Percentiles rank a stretch among this genome's conserved stretches.
Conservation (phyloP, 2,888 invertebrate species). For the Masnerella sp. region DNA sequence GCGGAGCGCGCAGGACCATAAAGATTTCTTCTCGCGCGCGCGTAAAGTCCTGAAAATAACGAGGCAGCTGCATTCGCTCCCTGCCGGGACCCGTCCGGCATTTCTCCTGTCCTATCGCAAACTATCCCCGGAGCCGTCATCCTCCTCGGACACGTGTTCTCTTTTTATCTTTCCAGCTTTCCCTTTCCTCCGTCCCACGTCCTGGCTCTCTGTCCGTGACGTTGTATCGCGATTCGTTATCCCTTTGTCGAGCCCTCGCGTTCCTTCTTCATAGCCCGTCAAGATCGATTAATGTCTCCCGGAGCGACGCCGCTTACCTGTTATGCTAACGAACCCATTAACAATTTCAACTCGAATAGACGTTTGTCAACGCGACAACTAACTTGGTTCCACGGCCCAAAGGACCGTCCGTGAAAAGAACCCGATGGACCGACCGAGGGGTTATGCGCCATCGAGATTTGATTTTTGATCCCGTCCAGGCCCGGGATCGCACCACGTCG, state of each 20-base stretch:
- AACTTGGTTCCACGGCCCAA: conserved; percentile 52
- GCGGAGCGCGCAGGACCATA: conserved; percentile 54
- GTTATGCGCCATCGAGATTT: conserved; percentile 35
- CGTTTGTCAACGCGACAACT: conserved; percentile 62
- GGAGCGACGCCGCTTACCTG: conserved; percentile 61
- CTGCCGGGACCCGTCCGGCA: conserved; percentile 63
- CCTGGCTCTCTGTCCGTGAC: conserved; percentile 47
- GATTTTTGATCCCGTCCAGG: conserved; percentile 34
- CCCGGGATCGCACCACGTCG: conserved; percentile 6
- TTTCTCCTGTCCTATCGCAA: conserved; percentile 53
- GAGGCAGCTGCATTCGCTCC: conserved; percentile 71
- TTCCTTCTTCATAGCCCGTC: conserved; percentile 61
- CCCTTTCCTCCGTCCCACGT: conserved; percentile 52
- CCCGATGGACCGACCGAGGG: not conserved
- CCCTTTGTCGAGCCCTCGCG: conserved; percentile 54
- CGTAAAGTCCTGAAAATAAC: conserved; percentile 73
- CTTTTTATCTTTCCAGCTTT: conserved; percentile 47
- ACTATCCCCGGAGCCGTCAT: conserved; percentile 52
- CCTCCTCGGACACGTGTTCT: conserved; percentile 51
- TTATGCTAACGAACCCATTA: conserved; percentile 63
- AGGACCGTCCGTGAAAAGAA: conserved; percentile 18
- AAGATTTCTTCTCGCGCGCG: conserved; percentile 53
- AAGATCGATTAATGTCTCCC: conserved; percentile 61
- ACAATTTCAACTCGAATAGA: conserved; percentile 60
- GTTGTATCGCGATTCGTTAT: conserved; percentile 43